Evolutionary conservation across 1,140 invertebrate genomes (phyloP).

Genomic region (Campoletis sonorensis): DNA sequence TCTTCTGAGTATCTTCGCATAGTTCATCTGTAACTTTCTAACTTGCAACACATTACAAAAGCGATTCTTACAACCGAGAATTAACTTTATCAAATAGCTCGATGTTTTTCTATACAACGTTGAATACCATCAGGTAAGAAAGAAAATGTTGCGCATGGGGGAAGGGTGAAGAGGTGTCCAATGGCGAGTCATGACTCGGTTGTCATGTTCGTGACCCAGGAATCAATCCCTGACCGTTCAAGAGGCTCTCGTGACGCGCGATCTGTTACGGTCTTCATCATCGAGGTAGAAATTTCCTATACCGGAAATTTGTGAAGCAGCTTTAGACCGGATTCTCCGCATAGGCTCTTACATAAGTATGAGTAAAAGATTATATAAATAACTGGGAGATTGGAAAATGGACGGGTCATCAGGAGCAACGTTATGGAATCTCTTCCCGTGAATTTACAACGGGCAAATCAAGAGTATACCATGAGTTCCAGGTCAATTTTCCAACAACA

Average conservation of each 20-base stretch:
- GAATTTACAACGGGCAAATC: slow-evolving; percentile 8
- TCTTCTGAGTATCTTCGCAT: no score
- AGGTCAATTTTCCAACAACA: background rate
- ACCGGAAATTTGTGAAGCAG: slow-evolving; percentile 49
- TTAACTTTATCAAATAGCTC: no score
- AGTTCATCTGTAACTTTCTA: no score
- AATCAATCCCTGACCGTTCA: slow-evolving; percentile 15
- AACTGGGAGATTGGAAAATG: slow-evolving; percentile 19
- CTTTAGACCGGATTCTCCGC: slow-evolving; percentile 37
- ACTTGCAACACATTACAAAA: no score
- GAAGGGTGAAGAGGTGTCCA: background rate
- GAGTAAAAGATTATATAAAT: background rate
- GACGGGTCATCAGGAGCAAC: background rate
- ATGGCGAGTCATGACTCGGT: slow-evolving; percentile 34
- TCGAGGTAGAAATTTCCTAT: slow-evolving; percentile 23
- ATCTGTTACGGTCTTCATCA: slow-evolving; percentile 14
- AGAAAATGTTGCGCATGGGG: no score
- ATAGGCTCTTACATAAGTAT: slow-evolving; percentile 2
- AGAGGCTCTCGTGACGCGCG: slow-evolving; percentile 18
- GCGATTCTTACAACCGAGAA: no score
- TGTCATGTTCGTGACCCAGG: slow-evolving; percentile 48
- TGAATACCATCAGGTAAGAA: no score
- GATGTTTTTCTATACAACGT: no score
- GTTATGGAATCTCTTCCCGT: background rate
- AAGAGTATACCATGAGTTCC: background rate